phyloP scores from a whole-genome alignment of 2,797 vertebrate species.

The Knipowitschia caucasica region DNA sequence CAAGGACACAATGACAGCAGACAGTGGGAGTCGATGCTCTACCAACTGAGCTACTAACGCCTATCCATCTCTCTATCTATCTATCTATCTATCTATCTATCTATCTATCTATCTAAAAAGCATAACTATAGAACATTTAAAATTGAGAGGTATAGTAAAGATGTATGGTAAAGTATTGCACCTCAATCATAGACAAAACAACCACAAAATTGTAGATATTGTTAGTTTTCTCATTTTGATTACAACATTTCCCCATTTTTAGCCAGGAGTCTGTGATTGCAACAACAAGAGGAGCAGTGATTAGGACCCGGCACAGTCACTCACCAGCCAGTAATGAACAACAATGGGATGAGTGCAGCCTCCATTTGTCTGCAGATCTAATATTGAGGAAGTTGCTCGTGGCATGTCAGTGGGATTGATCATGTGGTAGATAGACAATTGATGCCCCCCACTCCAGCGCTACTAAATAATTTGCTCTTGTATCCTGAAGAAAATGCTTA shows the following conservation, averaged over 20 bases:
- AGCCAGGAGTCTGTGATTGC: not conserved
- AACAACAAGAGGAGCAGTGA: slow-evolving; percentile 17
- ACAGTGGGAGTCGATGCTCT: too few relatives aligned
- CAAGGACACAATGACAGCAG: too few relatives aligned
- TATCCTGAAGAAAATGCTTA: slow-evolving; percentile 33
- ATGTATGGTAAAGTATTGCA: too few relatives aligned
- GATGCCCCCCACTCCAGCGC: slow-evolving; percentile 17
- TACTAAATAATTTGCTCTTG: slow-evolving; percentile 29
- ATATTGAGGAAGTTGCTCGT: slow-evolving; percentile 39
- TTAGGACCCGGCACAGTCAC: slow-evolving; percentile 15
- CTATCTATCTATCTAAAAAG: too few relatives aligned
- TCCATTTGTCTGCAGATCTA: slow-evolving; percentile 47
- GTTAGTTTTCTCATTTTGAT: not conserved
- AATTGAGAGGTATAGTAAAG: too few relatives aligned
- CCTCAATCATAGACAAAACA: too few relatives aligned
- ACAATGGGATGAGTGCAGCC: slow-evolving; percentile 27
- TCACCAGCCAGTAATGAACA: slow-evolving; percentile 44
- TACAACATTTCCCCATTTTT: too few relatives aligned
- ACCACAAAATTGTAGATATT: too few relatives aligned
- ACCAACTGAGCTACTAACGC: too few relatives aligned
- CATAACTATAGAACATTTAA: too few relatives aligned
- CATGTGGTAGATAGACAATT: slow-evolving; percentile 25
- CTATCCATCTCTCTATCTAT: too few relatives aligned
- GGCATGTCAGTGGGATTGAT: slow-evolving; percentile 32
- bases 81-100: too few relatives aligned